Conservation (phyloP, 2,113 vertebrate genomes). For the Syngnathus floridae region DNA sequence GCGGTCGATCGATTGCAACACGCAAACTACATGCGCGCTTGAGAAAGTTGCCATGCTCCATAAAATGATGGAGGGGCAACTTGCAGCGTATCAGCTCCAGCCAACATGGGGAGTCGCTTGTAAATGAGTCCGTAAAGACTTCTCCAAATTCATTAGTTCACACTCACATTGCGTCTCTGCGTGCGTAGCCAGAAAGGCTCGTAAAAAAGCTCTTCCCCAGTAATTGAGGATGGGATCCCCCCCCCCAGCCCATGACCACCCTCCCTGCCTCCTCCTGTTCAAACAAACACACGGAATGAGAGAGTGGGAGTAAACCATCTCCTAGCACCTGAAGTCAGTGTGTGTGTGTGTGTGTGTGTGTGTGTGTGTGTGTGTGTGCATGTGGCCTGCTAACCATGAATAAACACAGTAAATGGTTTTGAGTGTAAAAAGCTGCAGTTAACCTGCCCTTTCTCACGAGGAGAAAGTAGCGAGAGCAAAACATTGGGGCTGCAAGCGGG, state of each 20-base stretch:
- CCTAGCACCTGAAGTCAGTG: constrained; percentile 43
- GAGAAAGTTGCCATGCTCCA: too few species aligned
- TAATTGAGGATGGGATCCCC: constrained; percentile 63
- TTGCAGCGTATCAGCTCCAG: constrained; percentile 1
- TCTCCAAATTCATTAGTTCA: constrained; percentile 49
- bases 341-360: too few species aligned
- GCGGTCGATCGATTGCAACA: too few species aligned
- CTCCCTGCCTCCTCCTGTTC: constrained; percentile 49
- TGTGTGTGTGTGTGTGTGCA: constrained; percentile 3
- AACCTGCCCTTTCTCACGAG: constrained; percentile 52
- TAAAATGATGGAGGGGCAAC: neutral
- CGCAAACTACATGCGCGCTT: too few species aligned
- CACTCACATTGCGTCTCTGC: constrained; percentile 37
- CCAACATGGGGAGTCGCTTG: constrained; percentile 16
- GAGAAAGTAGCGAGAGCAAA: constrained; percentile 25
- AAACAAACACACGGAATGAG: constrained; percentile 46
- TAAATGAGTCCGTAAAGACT: constrained; percentile 29
- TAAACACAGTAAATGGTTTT: constrained; percentile 64
- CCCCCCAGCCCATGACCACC: constrained; percentile 29
- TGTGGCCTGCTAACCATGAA: constrained; percentile 47
- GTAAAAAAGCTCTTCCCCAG: constrained; percentile 70
- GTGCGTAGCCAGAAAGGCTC: constrained; percentile 38
- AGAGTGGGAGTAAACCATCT: constrained; percentile 19
- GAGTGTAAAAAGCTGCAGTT: constrained; percentile 50
- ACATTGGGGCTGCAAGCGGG: constrained; percentile 6